Evolutionary conservation across 2,113 vertebrate species (phyloP).

Genomic region (Columba janthina): DNA sequence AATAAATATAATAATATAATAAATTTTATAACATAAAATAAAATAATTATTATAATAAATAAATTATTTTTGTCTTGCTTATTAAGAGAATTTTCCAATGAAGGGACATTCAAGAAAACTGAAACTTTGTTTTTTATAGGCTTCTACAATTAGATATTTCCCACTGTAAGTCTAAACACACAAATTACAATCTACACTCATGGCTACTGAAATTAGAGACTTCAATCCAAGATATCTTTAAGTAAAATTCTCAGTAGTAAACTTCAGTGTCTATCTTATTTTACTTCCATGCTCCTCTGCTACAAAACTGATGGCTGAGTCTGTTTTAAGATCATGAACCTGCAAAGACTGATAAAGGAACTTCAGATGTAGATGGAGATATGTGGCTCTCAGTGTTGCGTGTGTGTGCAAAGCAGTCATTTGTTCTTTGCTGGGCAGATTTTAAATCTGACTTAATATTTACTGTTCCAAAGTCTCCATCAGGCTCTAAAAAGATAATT

Average conservation of each 20-base stretch:
- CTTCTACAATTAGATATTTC: background rate
- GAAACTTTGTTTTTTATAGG: background rate
- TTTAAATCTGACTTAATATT: background rate
- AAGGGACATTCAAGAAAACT: background rate
- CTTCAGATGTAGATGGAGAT: background rate
- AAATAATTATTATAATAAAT: background rate
- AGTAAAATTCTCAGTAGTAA: background rate
- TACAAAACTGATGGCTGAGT: background rate
- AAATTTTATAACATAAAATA: background rate
- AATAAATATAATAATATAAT: too few relatives aligned
- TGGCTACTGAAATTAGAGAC: background rate
- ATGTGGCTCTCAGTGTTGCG: fast-evolving
- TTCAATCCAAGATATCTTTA: background rate
- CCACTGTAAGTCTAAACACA: background rate
- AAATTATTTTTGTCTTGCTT: background rate
- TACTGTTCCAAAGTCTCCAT: background rate
- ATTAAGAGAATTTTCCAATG: background rate
- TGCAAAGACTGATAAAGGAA: fast-evolving
- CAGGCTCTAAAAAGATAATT: background rate
- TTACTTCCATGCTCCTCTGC: background rate
- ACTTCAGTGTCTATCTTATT: background rate
- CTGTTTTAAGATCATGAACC: background rate
- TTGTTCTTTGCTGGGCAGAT: background rate
- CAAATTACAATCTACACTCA: background rate
- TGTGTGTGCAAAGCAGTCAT: background rate